Conservation (phyloP, 1,140 invertebrate genomes). For the Drosophila funebris region DNA sequence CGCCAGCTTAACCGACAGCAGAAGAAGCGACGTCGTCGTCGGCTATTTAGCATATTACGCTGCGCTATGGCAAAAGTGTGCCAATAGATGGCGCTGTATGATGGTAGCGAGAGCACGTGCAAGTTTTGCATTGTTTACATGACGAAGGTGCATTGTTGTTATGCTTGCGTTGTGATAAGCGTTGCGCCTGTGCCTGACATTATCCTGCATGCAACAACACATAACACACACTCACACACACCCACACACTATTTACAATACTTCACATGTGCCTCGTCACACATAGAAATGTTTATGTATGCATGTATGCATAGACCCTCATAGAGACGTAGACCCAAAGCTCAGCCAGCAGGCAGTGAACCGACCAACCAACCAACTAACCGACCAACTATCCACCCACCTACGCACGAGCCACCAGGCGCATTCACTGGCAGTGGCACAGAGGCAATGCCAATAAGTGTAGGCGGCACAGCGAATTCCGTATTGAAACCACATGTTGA, state of each 20-base stretch:
- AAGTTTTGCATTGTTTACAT: conserved; percentile 80
- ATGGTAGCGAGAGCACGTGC: conserved; percentile 65
- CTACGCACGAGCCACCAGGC: conserved; percentile 41
- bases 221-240: conserved; percentile 17
- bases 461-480: conserved; percentile 40
- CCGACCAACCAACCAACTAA: not conserved
- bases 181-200: conserved; percentile 21
- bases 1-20: conserved; percentile 48
- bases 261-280: conserved; percentile 16
- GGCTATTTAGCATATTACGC: conserved; percentile 73
- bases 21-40: conserved; percentile 28
- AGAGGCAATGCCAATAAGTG: conserved; percentile 38
- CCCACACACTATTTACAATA: conserved; percentile 20
- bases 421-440: conserved; percentile 2
- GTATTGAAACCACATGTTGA: conserved; percentile 74
- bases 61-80: conserved; percentile 60
- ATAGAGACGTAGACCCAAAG: conserved; percentile 2
- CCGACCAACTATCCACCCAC: conserved; percentile 41
- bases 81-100: conserved; percentile 78
- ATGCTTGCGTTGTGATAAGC: conserved; percentile 29
- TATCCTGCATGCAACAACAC: conserved; percentile 57
- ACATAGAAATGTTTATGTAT: not conserved
- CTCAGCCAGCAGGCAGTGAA: not conserved
- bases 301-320: not conserved
- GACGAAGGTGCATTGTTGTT: conserved; percentile 47